Base-by-base conservation (phyloP, 2,888 invertebrate genomes). In the Heteropelma amictum region DNA sequence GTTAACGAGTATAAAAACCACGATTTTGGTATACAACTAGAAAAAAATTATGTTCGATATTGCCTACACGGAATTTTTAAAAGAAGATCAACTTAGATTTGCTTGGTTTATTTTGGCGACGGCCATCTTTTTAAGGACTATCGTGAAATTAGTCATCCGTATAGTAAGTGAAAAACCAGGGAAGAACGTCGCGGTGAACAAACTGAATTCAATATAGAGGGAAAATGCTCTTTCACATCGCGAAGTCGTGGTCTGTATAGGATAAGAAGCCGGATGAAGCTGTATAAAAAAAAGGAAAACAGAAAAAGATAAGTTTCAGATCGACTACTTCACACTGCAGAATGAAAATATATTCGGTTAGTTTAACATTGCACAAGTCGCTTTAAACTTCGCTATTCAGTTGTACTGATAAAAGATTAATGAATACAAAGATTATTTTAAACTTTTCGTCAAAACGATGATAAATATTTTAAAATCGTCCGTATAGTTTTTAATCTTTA, bases 341-440 rank as follows among this genome's bases (percentile, higher is more conserved):
- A 54, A 53, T 64, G 2, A 60, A 53, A 38, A 60, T 60, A 49
- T 45, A 30, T 51, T 17, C 21, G 47, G 19, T 30, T 54, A 40
- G 23, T 63, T 49, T n/a, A 61, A 68, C 60, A 61, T 38, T 58
- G 21, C 33, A 38, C 42, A 40, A 56, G 14, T 64, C 61, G 54
- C 60, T 56, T 42, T 58, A 49, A 75, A 79, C 72, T 77, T 78
- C 76, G 72, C 76, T 77, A 65, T 53, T 53, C 68, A 58, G 64
- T 56, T 70, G 53, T 8, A 14, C 17, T 42, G n/a, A n/a, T n/a
- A n/a, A n/a, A n/a, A n/a, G n/a, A n/a, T n/a, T n/a, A n/a, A n/a
- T n/a, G n/a, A n/a, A n/a, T n/a, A n/a, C n/a, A n/a, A n/a, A n/a
- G n/a, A n/a, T n/a, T n/a, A n/a, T n/a, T n/a, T n/a, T n/a, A n/a